Evolutionary conservation across 1,140 invertebrate species (phyloP).

Genomic region (Aphidius gifuensis): DNA sequence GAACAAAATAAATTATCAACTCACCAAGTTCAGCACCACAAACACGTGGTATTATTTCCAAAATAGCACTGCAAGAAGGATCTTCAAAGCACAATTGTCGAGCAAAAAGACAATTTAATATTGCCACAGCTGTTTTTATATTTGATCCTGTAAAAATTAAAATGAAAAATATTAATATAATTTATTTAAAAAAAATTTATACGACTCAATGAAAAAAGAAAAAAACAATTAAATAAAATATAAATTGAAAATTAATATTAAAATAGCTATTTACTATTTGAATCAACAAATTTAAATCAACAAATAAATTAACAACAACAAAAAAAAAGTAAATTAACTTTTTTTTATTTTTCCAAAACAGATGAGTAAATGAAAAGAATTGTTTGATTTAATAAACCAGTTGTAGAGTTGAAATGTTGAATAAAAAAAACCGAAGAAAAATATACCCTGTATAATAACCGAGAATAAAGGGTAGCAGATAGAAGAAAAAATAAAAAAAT

Average conservation of each 20-base stretch:
- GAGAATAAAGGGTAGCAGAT: neutral
- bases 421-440: too few species aligned
- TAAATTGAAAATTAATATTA: neutral
- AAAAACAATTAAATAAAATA: neutral
- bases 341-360: too few species aligned
- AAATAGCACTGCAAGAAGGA: constrained; percentile 79
- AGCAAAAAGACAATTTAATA: constrained; percentile 80
- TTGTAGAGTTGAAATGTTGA: too few species aligned
- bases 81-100: constrained; percentile 83
- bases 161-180: constrained; percentile 3
- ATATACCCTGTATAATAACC: neutral
- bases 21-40: constrained; percentile 85
- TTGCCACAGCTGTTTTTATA: constrained; percentile 70
- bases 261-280: too few species aligned
- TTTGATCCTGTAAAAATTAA: constrained; percentile 63
- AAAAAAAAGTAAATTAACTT: neutral
- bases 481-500: constrained; percentile 1
- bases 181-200: neutral
- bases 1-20: constrained; percentile 36
- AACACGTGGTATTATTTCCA: constrained; percentile 83
- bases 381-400: too few species aligned
- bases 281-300: too few species aligned
- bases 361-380: too few species aligned
- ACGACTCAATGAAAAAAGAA: neutral
- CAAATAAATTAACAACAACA: too few species aligned